A percentile compares a stretch with the other conserved stretches of the same genome.
Evolutionary conservation across 2,888 invertebrate species (phyloP).

Genomic region (Drosophila maculinotata): DNA sequence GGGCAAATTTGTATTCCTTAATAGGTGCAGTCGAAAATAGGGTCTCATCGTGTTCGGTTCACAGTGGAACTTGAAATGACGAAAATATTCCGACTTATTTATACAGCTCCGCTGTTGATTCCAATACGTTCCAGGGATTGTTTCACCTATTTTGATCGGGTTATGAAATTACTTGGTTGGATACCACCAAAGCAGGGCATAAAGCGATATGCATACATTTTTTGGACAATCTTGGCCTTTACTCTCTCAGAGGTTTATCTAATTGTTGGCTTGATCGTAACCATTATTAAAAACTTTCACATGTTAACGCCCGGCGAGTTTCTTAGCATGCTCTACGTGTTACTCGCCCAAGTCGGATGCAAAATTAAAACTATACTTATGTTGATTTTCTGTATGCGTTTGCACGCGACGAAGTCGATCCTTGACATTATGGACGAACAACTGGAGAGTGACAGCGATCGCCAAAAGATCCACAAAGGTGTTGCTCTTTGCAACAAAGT

Average conservation of each 20-base stretch:
- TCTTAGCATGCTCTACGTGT: constrained; percentile 29
- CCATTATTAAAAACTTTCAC: constrained; percentile 31
- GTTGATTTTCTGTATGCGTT: constrained; percentile 10
- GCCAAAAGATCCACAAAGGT: constrained; percentile 41
- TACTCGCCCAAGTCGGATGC: constrained; percentile 38
- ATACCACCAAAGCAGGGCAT: constrained; percentile 33
- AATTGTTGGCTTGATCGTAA: constrained; percentile 44
- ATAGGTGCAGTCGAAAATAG: background rate
- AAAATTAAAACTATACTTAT: constrained; percentile 28
- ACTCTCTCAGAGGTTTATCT: constrained; percentile 29
- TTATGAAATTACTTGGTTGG: constrained; percentile 48
- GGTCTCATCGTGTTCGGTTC: no score
- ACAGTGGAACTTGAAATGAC: constrained; percentile 4
- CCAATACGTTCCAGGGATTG: constrained; percentile 36
- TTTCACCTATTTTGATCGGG: constrained; percentile 31
- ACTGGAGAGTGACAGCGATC: constrained; percentile 23
- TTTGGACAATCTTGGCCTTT: constrained; percentile 34
- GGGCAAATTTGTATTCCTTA: no score
- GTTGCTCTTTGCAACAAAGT: constrained; percentile 46
- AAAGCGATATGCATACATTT: constrained; percentile 34
- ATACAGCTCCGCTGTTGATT: constrained; percentile 24
- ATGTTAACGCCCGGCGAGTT: constrained; percentile 44
- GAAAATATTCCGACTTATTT: constrained; percentile 31
- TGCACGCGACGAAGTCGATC: constrained; percentile 17
- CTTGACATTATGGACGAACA: constrained; percentile 41